These are phyloP conservation scores for Acanthis flammea DNA, from an alignment of 2,797 vertebrate genomes.

Conservation along the genomic window DNA sequence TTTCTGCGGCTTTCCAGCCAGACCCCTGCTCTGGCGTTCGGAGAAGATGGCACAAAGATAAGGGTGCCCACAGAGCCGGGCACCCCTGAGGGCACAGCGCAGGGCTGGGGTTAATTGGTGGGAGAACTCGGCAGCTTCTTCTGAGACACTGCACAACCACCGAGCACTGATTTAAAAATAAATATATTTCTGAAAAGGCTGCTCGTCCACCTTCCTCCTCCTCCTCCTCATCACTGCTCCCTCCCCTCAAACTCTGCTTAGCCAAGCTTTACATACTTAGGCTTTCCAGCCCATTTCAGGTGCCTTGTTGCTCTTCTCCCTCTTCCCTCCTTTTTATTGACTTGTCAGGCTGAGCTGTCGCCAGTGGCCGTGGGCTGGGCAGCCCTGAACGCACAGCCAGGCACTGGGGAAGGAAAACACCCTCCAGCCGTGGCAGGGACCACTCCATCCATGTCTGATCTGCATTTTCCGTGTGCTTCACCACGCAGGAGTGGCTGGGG, in stretches of 20 bases:
- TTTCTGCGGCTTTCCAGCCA: background rate
- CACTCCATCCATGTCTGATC: background rate
- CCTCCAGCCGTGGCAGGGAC: background rate
- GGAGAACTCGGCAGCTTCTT: background rate
- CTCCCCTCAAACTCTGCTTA: background rate
- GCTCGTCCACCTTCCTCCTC: background rate
- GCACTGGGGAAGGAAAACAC: background rate
- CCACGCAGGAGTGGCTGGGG: fast-evolving
- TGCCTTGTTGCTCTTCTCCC: background rate
- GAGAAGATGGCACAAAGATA: background rate
- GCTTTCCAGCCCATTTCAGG: conserved; percentile 15
- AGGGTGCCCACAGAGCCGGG: fast-evolving
- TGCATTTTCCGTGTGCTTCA: background rate
- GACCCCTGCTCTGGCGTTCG: background rate
- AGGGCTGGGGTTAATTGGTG: background rate
- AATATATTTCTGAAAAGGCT: background rate
- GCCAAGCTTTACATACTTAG: background rate
- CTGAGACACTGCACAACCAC: background rate
- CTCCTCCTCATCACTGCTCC: background rate
- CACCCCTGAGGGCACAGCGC: fast-evolving
- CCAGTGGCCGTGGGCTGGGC: background rate
- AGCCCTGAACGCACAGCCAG: background rate
- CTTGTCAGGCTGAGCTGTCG: background rate
- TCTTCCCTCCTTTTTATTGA: conserved; percentile 49
- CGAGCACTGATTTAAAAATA: background rate